Evolutionary conservation across 2,888 invertebrate genomes (phyloP).

Genomic region (Apeira syringaria): DNA sequence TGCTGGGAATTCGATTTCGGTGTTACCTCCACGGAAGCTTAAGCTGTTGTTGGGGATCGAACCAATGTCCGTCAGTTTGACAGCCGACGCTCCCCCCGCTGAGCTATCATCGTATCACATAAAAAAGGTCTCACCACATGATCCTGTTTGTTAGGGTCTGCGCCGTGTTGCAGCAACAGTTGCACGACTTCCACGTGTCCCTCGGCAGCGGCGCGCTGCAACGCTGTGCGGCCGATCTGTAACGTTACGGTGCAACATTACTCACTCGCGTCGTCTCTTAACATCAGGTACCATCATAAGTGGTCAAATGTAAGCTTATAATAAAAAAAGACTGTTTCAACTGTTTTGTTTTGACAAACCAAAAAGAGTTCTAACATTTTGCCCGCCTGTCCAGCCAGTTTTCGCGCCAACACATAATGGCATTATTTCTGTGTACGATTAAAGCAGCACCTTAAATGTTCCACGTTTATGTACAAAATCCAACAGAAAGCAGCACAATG

Average conservation of each 20-base stretch:
- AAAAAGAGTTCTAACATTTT: too few relatives aligned
- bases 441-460: neutral
- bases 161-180: constrained; percentile 92
- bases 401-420: constrained; percentile 13
- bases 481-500: constrained; percentile 12
- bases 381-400: neutral
- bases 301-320: too few relatives aligned
- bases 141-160: constrained; percentile 93
- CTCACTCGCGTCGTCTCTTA: neutral
- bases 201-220: constrained; percentile 95
- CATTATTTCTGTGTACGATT: too few relatives aligned
- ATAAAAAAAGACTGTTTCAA: too few relatives aligned
- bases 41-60: too few relatives aligned
- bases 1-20: too few relatives aligned
- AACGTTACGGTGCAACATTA: constrained; percentile 28
- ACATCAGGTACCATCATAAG: too few relatives aligned
- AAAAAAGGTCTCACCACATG: constrained; percentile 87
- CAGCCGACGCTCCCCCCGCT: too few relatives aligned
- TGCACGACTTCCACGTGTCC: constrained; percentile 94
- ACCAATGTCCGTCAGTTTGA: too few relatives aligned
- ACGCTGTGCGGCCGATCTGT: constrained; percentile 93
- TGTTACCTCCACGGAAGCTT: too few relatives aligned
- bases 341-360: too few relatives aligned
- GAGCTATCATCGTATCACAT: too few relatives aligned
- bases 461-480: neutral